Evolutionary conservation across 2,113 vertebrate genomes (phyloP).

Genomic region (Notarius lentiginosus): DNA sequence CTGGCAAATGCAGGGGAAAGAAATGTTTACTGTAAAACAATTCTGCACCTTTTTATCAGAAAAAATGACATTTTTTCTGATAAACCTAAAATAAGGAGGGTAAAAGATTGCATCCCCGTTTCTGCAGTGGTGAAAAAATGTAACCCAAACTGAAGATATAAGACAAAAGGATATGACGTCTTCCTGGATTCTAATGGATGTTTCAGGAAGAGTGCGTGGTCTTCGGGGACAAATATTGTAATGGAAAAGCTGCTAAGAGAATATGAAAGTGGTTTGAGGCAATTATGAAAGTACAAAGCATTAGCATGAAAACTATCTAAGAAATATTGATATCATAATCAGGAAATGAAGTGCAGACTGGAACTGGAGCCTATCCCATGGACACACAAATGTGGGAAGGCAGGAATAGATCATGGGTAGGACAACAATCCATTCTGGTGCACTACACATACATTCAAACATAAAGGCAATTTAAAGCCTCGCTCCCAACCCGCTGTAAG

Average conservation of each 20-base stretch:
- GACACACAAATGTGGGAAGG: neutral
- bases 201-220: neutral
- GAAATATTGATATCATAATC: neutral
- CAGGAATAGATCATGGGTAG: too few species aligned
- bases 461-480: too few species aligned
- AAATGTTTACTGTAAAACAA: neutral
- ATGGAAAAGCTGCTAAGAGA: neutral
- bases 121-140: neutral
- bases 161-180: neutral
- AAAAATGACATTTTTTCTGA: neutral
- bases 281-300: neutral
- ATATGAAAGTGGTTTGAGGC: neutral
- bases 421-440: neutral
- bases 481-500: too few species aligned
- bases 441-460: neutral
- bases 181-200: neutral
- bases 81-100: neutral
- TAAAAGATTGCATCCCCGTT: neutral
- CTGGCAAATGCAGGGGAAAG: neutral
- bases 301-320: neutral
- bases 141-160: neutral
- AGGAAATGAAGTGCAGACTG: neutral
- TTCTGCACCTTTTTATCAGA: neutral
- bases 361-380: neutral
- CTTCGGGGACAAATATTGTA: conserved; percentile 2